phyloP scores from a whole-genome alignment of 35 echinoderm and acorn worm species.

The Lytechinus variegatus region DNA sequence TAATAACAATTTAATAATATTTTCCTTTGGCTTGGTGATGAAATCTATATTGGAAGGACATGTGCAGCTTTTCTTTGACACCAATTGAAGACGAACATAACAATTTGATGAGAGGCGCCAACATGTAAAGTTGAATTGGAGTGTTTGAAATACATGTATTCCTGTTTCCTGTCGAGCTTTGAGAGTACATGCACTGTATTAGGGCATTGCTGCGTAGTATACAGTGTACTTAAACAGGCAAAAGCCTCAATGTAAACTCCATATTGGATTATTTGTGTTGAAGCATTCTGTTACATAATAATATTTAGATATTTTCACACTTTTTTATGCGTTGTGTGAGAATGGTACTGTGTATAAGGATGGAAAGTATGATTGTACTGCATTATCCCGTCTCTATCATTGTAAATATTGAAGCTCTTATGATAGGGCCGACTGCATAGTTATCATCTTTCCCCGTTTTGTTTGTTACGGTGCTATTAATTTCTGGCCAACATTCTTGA shows the following conservation, averaged over 20 bases:
- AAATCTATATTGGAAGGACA: too few relatives aligned
- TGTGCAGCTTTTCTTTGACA: too few relatives aligned
- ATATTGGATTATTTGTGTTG: not conserved
- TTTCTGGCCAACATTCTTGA: constrained; percentile 9
- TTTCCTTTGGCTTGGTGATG: too few relatives aligned
- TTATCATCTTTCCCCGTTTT: not conserved
- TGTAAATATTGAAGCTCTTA: not conserved
- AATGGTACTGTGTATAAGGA: not conserved
- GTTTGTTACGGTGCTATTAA: not conserved
- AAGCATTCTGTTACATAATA: not conserved
- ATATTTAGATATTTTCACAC: not conserved
- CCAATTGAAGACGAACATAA: too few relatives aligned
- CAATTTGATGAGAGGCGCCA: too few relatives aligned
- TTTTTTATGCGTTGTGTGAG: not conserved
- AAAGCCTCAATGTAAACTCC: not conserved
- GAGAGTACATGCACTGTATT: too few relatives aligned
- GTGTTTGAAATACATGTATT: too few relatives aligned
- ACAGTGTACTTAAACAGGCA: not conserved
- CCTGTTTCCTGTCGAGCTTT: too few relatives aligned
- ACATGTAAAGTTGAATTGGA: too few relatives aligned
- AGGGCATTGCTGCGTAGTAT: not conserved
- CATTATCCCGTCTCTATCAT: not conserved
- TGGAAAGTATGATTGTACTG: not conserved
- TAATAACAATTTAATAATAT: too few relatives aligned
- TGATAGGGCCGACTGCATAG: not conserved